Conservation (phyloP, 2,113 vertebrate species). For the Tachuris rubrigastra region DNA sequence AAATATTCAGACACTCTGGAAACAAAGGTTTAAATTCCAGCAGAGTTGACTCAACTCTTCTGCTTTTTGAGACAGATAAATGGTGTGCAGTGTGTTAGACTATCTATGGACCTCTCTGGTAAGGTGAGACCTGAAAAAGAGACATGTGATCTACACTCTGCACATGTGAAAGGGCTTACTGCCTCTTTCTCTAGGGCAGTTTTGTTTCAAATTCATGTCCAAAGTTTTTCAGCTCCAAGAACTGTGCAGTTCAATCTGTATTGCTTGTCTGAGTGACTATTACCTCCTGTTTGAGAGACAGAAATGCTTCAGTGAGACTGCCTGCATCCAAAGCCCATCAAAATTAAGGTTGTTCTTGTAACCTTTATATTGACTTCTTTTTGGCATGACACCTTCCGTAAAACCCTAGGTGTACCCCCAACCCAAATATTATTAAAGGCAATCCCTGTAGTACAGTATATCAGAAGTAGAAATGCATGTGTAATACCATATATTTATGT, state of each 20-base stretch:
- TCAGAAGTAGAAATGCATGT: background rate
- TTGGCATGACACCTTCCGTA: background rate
- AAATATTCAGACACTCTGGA: constrained; percentile 42
- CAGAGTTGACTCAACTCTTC: constrained; percentile 47
- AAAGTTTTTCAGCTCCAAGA: background rate
- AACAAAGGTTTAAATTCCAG: constrained; percentile 66
- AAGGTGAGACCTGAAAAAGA: constrained; percentile 24
- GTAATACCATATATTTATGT: background rate
- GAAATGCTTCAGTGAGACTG: background rate
- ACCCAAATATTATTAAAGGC: background rate
- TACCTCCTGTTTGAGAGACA: background rate
- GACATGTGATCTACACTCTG: background rate
- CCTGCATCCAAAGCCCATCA: background rate
- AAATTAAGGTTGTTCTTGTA: background rate
- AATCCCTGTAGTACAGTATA: background rate
- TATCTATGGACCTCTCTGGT: background rate
- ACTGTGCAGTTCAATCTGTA: background rate
- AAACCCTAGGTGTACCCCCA: background rate
- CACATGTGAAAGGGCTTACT: background rate
- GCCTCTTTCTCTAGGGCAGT: constrained; percentile 2
- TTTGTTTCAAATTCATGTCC: constrained; percentile 22
- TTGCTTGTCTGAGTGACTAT: background rate
- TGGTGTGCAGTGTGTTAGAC: background rate
- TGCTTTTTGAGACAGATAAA: constrained; percentile 50
- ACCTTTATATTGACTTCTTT: background rate